A percentile compares a stretch with the other conserved stretches of the same genome.
These are phyloP conservation scores for Myotis vivesi DNA, from an alignment of 2,797 vertebrate species.

Conservation along the genomic window DNA sequence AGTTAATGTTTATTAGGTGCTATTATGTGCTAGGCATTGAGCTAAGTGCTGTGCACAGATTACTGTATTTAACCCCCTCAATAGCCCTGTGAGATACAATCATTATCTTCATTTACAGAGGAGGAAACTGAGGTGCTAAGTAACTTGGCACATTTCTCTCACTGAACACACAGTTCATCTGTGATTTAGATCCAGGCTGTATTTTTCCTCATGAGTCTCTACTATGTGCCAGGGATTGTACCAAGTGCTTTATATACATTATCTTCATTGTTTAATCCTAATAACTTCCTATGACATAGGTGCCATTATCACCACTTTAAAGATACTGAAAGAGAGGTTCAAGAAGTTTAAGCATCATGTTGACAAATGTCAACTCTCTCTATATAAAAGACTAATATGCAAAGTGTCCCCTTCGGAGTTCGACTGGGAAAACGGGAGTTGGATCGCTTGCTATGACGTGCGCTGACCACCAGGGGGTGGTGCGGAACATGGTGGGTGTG, in stretches of 20 bases:
- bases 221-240: not conserved
- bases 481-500: too few species aligned
- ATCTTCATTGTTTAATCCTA: not conserved
- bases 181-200: not conserved
- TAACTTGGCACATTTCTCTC: not conserved
- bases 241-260: not conserved
- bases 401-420: too few species aligned
- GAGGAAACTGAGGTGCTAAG: not conserved
- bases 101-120: not conserved
- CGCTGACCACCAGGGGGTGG: too few species aligned
- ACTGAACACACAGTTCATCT: not conserved
- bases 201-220: not conserved
- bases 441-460: too few species aligned
- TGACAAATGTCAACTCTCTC: too few species aligned
- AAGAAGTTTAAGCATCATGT: not conserved
- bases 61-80: not conserved
- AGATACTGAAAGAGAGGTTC: not conserved
- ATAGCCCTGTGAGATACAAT: not conserved
- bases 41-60: not conserved
- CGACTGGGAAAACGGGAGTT: too few species aligned
- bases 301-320: not conserved
- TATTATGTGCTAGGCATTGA: not conserved
- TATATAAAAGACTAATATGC: too few species aligned
- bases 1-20: slow-evolving; percentile 1
- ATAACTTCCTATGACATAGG: not conserved